Base-by-base conservation (phyloP, 1,140 invertebrate species). In the Caenorhabditis brenneri region DNA sequence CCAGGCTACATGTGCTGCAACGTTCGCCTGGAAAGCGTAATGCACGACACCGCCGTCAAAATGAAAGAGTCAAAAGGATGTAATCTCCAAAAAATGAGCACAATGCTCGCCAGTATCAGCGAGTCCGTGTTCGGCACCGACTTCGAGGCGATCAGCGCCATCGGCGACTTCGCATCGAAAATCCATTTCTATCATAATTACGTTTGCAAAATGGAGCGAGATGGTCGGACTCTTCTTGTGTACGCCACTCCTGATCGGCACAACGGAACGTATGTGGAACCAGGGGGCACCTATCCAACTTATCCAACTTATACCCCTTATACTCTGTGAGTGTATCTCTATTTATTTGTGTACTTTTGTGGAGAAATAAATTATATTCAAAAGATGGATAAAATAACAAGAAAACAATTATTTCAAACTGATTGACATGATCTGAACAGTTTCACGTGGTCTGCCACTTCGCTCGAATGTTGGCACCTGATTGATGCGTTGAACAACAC, bases 371-470 rank as follows among this genome's bases (percentile, higher is more conserved):
- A 24, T n/a, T 33, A 24, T n/a, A 65, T 12, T 19, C 19, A 7
- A 16, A 31, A 4, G 0, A 81, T 27, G 36, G 6, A 31, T 15
- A 39, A 78, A 39, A 48, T 39, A 39, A 7, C 16, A 39, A 78
- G 7, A 15, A 31, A 53, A 16, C 15, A 31, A 51, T 69, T 27
- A 86, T 31, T 96, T 97, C n/a, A 97, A 93, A 82, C 95, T 94
- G 81, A 99, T 94, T 88, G 95, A 98, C 84, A 99, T 94, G 87
- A 99, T 97, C 89, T 95, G 93, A 55, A 99, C 95, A 90, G 99
- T 97, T 90, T 99, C 96, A 90, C 96, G 96, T 0, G 98, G 98
- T 91, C 99, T 98, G 90, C 99, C 97, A 2, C 96, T 99, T 92
- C 99, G 98, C 3, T 96, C 95, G 92, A 98, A 96, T 1, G 96